Evolutionary conservation across 2,888 invertebrate species (phyloP).

Genomic region (Protonemura montana): DNA sequence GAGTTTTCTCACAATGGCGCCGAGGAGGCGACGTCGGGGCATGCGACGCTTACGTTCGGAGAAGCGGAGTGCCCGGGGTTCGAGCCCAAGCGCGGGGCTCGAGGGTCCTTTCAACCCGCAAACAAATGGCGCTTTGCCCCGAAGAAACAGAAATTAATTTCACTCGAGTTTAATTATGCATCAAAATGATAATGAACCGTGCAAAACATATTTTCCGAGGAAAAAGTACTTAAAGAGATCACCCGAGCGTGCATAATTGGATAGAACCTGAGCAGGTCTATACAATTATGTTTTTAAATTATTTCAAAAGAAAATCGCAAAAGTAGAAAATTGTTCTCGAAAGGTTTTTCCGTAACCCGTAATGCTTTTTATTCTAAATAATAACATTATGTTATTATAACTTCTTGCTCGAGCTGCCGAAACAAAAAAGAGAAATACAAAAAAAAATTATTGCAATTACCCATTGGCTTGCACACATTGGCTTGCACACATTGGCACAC

Average conservation of each 20-base stretch:
- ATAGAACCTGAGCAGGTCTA: neutral
- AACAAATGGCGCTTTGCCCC: neutral
- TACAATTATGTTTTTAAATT: conserved; percentile 25
- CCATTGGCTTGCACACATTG: neutral
- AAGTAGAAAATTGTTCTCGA: neutral
- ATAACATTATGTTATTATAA: neutral
- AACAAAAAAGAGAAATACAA: neutral
- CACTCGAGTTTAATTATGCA: conserved; percentile 10
- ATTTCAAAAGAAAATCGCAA: conserved; percentile 17
- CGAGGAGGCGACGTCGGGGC: neutral
- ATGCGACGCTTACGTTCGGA: neutral
- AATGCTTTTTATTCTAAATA: neutral
- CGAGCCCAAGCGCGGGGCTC: neutral
- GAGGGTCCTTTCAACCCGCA: neutral
- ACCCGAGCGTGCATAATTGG: neutral
- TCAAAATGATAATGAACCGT: conserved; percentile 2
- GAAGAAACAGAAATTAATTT: neutral
- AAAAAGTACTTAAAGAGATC: neutral
- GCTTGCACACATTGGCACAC: no score
- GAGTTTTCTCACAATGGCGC: neutral
- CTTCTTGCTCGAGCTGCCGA: neutral
- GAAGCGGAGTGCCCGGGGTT: neutral
- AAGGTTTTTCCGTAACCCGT: neutral
- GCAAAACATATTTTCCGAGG: neutral
- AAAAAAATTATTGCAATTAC: neutral